phyloP scores from a whole-genome alignment of 1,140 invertebrate species.

The Mizuhopecten yessoensis region DNA sequence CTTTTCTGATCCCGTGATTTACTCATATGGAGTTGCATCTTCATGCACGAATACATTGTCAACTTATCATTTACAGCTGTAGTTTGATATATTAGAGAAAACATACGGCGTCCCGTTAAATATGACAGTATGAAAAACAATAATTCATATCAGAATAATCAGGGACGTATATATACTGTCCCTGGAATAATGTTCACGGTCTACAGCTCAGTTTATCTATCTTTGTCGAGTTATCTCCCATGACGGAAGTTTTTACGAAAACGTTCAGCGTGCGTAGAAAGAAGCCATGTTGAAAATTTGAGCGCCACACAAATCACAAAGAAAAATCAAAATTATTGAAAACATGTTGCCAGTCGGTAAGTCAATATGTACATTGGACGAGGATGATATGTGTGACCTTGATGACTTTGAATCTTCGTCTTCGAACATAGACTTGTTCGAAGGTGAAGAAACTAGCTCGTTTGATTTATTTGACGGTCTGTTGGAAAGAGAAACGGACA shows the following conservation, averaged over 20 bases:
- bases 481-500: not conserved
- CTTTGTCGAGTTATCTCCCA: not conserved
- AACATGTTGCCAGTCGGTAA: not conserved
- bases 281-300: constrained; percentile 22
- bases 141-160: too few relatives aligned
- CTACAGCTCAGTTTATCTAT: too few relatives aligned
- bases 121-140: too few relatives aligned
- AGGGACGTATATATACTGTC: too few relatives aligned
- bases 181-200: too few relatives aligned
- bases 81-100: too few relatives aligned
- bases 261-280: not conserved
- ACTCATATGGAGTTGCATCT: too few relatives aligned
- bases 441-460: not conserved
- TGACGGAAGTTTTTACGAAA: not conserved
- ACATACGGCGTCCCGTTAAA: too few relatives aligned
- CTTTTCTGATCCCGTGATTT: too few relatives aligned
- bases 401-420: constrained; percentile 26
- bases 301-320: not conserved
- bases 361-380: not conserved
- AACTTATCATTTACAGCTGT: too few relatives aligned
- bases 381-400: not conserved
- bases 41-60: too few relatives aligned
- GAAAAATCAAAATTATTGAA: not conserved
- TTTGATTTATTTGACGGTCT: constrained; percentile 22
- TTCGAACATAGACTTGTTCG: constrained; percentile 13